Evolutionary conservation across 2,888 invertebrate species (phyloP), one percentile per base, ranked within the genome.

Genomic region (Cheilosia vulpina): DNA sequence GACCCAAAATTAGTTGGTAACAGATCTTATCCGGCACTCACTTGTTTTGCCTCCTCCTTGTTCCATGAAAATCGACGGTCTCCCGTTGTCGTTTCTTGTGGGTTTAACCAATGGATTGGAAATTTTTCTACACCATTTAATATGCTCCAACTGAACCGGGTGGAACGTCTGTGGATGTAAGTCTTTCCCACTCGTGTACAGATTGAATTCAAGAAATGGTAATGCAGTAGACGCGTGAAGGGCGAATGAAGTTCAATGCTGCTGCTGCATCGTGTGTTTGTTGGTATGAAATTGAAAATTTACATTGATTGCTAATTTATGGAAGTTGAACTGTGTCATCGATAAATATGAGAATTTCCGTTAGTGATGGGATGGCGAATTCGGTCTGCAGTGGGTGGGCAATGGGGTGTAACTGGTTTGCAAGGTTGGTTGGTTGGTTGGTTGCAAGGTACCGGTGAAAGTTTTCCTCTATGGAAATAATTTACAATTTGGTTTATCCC

Each of bases 251-350:
- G 66, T 57, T 75, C 81, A 71, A 71, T 84, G 68, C 43, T 45
- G 6, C 31, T 19, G 45, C n/a, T 57, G 55, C 60, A 65, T 73
- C 41, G 57, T 77, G 69, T 84, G 71, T 73, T 75, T 81, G 85
- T 77, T 85, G 62, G 71, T 81, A 68, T 72, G 68, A 85, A 85
- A 85, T 85, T 77, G 81, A 81, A 85, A 85, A 85, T 85, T 85
- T 85, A 85, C 85, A 85, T 85, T 81, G 85, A 85, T 85, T 85
- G 85, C 72, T 81, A 85, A 85, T 85, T 85, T 85, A 85, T 85
- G 72, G 85, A 77, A 81, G 81, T 63, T 81, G 68, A 85, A 85
- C 76, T 85, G 68, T 81, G 81, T 81, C 81, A 85, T 85, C 85
- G 85, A 85, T 85, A 85, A 80, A 85, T 85, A 85, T 81, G 81